Evolutionary conservation across 2,888 invertebrate genomes (phyloP), one percentile per base, ranked within the genome.

Genomic region (Argynnis bischoffii): DNA sequence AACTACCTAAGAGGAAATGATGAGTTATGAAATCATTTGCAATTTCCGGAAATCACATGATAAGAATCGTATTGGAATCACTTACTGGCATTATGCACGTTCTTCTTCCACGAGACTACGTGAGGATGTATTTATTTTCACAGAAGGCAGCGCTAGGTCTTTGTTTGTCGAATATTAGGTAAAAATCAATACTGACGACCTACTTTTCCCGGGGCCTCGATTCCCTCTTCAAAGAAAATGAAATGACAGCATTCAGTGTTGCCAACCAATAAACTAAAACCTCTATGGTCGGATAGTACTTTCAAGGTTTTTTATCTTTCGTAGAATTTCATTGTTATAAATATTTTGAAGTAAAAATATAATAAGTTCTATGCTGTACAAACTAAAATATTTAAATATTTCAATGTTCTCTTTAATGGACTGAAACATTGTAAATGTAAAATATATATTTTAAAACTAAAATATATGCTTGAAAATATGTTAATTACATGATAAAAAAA

Each of bases 181-280:
- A 86, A 90, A 90, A 91, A 90, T 90, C 90, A 87, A 89, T 90
- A 87, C 78, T 75, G 81, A 77, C 86, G 87, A 90, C 89, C 90
- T 89, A 89, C 82, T 88, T 88, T 85, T 78, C 80, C 79, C 79
- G 79, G 83, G 65, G 73, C 73, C 73, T 73, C 74, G 70, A 74
- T 77, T 77, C 74, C 69, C 67, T 72, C 73, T 71, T 73, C 70
- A 69, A 73, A 71, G 72, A 73, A 77, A 76, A 76, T 74, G 73
- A 75, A 75, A 72, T 78, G 78, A 78, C 77, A 75, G 69, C 21
- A 57, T 59, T 60, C 48, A 69, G 13, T 73, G 69, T 72, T 76
- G 67, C 74, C 72, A 72, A 35, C 14, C 13, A 16, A 18, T 47
- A 26, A 13, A 16, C 18, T 11, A 35, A 51, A n/a, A 35, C 16